A percentile compares a stretch with the other conserved stretches of the same genome.
phyloP scores from a whole-genome alignment of 2,888 invertebrate species.

The Dilophus febrilis region DNA sequence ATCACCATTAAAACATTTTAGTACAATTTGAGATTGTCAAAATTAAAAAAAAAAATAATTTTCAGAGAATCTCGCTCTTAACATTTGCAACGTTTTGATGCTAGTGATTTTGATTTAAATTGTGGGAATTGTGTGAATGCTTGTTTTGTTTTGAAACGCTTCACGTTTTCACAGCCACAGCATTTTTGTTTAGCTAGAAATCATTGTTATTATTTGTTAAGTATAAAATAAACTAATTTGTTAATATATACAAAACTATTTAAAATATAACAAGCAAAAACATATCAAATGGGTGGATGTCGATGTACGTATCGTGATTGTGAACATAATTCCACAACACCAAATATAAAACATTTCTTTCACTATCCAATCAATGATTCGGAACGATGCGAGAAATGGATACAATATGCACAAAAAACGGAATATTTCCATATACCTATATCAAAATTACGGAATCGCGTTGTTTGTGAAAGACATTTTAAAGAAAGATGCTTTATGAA shows the following conservation, averaged over 20 bases:
- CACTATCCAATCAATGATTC: slow-evolving; percentile 32
- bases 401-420: slow-evolving; percentile 24
- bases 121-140: background rate
- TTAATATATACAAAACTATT: no score
- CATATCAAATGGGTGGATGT: slow-evolving; percentile 41
- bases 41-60: no score
- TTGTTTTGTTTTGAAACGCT: background rate
- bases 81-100: no score
- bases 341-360: slow-evolving; percentile 32
- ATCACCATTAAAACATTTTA: no score
- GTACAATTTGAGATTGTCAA: no score
- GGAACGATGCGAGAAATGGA: slow-evolving; percentile 27
- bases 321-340: slow-evolving; percentile 26
- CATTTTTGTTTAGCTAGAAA: no score
- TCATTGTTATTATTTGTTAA: slow-evolving; percentile 1
- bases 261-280: no score
- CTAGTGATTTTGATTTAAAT: no score
- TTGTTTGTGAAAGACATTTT: slow-evolving; percentile 35
- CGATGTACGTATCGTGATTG: slow-evolving; percentile 35
- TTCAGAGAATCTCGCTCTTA: no score
- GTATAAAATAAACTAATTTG: background rate
- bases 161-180: no score
- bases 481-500: slow-evolving; percentile 32
- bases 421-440: slow-evolving; percentile 24
- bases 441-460: slow-evolving; percentile 31